Evolutionary conservation across 2,113 vertebrate genomes (phyloP).

Genomic region (Aspidoscelis tigris): DNA sequence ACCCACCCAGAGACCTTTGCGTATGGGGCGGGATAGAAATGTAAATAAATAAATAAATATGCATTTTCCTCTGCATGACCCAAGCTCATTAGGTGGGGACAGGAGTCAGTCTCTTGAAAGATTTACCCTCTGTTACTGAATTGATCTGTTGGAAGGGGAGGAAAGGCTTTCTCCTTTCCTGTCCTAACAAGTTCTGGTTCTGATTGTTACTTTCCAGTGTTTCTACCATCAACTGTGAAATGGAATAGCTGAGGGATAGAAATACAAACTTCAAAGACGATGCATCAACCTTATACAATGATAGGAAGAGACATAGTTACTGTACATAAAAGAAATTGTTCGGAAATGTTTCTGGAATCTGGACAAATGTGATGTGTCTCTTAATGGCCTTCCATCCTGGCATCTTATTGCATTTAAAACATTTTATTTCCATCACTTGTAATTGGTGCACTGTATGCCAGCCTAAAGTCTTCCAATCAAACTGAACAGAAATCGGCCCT

Average conservation of each 20-base stretch:
- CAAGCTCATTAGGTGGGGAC: too few species aligned
- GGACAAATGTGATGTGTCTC: neutral
- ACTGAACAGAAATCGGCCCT: neutral
- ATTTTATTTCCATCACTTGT: neutral
- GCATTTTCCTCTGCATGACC: too few species aligned
- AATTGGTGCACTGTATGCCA: neutral
- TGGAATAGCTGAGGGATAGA: neutral
- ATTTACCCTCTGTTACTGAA: neutral
- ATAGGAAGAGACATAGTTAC: neutral
- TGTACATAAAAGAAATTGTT: neutral
- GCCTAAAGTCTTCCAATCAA: neutral
- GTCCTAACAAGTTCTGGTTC: neutral
- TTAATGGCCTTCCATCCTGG: neutral
- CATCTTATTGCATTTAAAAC: neutral
- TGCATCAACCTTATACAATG: neutral
- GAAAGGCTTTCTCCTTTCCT: neutral
- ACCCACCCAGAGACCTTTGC: too few species aligned
- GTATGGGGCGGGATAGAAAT: too few species aligned
- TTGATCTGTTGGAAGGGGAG: neutral
- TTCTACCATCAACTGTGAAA: neutral
- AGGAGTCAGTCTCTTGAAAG: too few species aligned
- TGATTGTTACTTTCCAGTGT: too few species aligned
- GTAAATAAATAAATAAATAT: too few species aligned
- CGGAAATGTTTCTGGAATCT: neutral
- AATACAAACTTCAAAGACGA: neutral